These are phyloP conservation scores for Lateolabrax maculatus DNA, from an alignment of 2,797 vertebrate genomes.

Conservation along the genomic window DNA sequence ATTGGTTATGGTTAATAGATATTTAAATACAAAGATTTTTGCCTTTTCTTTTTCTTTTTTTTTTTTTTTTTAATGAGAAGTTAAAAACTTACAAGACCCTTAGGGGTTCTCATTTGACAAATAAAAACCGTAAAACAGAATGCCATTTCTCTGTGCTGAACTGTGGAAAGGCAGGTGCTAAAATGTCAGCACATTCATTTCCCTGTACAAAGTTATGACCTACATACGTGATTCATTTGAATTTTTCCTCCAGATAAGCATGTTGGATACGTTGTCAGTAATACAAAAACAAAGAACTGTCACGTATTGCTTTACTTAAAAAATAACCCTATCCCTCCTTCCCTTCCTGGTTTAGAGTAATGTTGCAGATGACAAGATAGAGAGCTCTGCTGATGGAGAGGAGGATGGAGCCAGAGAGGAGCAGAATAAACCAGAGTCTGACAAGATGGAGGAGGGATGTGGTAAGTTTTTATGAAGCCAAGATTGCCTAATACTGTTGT, in stretches of 20 bases:
- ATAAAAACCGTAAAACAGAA: too few species aligned
- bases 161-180: not conserved
- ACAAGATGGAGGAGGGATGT: slow-evolving; percentile 79
- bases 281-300: not conserved
- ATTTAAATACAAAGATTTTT: not conserved
- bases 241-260: slow-evolving; percentile 1
- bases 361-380: slow-evolving; percentile 44
- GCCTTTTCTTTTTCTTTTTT: too few species aligned
- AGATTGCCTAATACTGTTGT: not conserved
- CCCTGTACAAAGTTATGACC: not conserved
- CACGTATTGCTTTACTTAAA: not conserved
- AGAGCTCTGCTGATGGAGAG: slow-evolving; percentile 53
- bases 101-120: not conserved
- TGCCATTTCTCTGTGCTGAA: too few species aligned
- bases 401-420: slow-evolving; percentile 62
- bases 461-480: slow-evolving; percentile 61
- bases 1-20: too few species aligned
- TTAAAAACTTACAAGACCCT: not conserved
- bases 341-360: slow-evolving; percentile 52
- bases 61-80: not conserved
- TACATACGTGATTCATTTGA: not conserved
- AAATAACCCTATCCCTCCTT: not conserved
- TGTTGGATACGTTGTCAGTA: not conserved
- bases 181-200: slow-evolving; percentile 11
- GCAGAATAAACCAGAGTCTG: slow-evolving; percentile 65